phyloP scores from a whole-genome alignment of 2,113 vertebrate genomes.

The Arenaria interpres region DNA sequence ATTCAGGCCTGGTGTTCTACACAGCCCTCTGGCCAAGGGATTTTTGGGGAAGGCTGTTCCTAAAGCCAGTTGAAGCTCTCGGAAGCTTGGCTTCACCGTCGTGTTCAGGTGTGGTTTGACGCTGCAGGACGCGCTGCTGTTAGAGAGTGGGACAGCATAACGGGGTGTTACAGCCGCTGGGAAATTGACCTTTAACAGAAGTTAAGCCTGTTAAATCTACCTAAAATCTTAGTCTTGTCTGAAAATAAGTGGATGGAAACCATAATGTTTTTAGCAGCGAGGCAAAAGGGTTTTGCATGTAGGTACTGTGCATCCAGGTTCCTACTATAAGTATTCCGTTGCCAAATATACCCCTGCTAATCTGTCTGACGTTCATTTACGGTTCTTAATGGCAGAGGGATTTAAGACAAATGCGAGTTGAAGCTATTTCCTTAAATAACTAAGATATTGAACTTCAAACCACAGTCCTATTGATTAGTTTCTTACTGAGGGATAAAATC shows the following conservation, averaged over 20 bases:
- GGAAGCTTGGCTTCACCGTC: neutral
- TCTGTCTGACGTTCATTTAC: neutral
- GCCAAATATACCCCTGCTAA: neutral
- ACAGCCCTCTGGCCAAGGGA: no score
- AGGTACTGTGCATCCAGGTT: neutral
- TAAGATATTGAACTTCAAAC: neutral
- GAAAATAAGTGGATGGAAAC: neutral
- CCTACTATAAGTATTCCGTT: neutral
- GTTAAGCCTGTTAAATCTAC: neutral
- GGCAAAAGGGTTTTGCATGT: neutral
- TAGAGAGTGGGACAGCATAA: neutral
- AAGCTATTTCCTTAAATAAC: neutral
- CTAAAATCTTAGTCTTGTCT: neutral
- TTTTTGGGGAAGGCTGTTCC: neutral
- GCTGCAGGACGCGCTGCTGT: neutral
- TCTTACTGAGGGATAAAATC: neutral
- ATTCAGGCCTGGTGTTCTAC: no score
- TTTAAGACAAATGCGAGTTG: neutral
- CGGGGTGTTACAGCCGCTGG: neutral
- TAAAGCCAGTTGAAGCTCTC: neutral
- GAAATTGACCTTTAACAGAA: neutral
- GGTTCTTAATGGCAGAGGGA: neutral
- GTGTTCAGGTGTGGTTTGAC: neutral
- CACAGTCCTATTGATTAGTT: neutral
- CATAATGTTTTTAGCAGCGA: neutral